Evolutionary conservation across 2,797 vertebrate species (phyloP).

Genomic region (Monodelphis domestica): DNA sequence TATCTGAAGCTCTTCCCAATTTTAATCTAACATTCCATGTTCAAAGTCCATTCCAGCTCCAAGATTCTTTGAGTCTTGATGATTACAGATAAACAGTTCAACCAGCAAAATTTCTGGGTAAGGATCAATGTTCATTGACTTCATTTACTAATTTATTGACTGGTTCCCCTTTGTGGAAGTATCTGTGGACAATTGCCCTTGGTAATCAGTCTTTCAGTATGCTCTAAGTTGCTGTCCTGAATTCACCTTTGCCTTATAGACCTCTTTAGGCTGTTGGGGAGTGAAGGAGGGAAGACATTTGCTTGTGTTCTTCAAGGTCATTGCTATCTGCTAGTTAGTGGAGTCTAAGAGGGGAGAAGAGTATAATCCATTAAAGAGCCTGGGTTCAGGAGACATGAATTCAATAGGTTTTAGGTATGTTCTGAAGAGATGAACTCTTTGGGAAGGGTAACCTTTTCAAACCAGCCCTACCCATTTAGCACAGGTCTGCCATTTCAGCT

Average conservation of each 20-base stretch:
- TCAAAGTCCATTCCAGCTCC: no score
- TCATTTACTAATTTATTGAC: no score
- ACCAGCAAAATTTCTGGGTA: no score
- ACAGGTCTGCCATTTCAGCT: not conserved
- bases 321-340: not conserved
- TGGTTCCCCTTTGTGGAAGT: no score
- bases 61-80: no score
- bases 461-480: not conserved
- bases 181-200: not conserved
- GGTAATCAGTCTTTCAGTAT: not conserved
- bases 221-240: not conserved
- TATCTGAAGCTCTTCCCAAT: no score
- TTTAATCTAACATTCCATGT: no score
- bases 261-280: not conserved
- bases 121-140: no score
- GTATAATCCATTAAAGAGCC: not conserved
- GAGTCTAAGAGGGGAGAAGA: not conserved
- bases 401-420: not conserved
- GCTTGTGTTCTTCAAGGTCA: not conserved
- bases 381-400: not conserved
- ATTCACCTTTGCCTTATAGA: not conserved
- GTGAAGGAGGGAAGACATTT: not conserved
- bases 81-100: no score
- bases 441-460: not conserved
- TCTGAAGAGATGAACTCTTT: not conserved